Evolutionary conservation across 2,888 invertebrate genomes (phyloP).

Genomic region (Cremastinae sp.): DNA sequence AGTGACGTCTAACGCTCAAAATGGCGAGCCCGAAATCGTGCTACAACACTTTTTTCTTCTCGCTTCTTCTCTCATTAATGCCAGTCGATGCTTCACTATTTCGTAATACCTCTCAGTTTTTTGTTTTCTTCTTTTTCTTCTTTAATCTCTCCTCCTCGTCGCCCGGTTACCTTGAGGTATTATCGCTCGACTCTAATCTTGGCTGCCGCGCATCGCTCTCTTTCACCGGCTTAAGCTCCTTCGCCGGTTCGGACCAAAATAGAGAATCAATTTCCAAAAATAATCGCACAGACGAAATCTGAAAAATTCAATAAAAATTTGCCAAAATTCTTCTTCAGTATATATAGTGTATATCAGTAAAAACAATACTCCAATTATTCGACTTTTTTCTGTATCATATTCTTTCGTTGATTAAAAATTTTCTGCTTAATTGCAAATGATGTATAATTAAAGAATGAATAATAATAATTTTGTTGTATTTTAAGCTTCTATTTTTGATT

Average conservation of each 20-base stretch:
- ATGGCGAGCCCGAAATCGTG: not conserved
- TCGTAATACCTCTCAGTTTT: slow-evolving; percentile 63
- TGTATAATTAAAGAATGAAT: not conserved
- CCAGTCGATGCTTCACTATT: slow-evolving; percentile 56
- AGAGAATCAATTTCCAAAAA: slow-evolving; percentile 29
- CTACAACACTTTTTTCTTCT: not conserved
- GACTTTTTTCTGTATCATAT: too few relatives aligned
- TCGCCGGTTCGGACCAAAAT: slow-evolving; percentile 30
- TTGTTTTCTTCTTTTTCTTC: slow-evolving; percentile 1
- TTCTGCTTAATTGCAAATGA: too few relatives aligned
- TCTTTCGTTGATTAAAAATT: too few relatives aligned
- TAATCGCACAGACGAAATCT: too few relatives aligned
- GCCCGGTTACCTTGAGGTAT: slow-evolving; percentile 70
- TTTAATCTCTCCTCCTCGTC: slow-evolving; percentile 17
- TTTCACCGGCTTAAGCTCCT: not conserved
- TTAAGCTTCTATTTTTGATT: slow-evolving; percentile 15
- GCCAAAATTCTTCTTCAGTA: not conserved
- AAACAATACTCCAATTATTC: too few relatives aligned
- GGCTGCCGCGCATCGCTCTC: slow-evolving; percentile 58
- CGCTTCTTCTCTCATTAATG: slow-evolving; percentile 11
- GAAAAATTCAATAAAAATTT: not conserved
- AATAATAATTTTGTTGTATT: not conserved
- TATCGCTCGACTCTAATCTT: slow-evolving; percentile 71
- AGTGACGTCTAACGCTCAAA: not conserved
- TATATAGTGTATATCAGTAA: too few relatives aligned